phyloP scores from a whole-genome alignment of 1,140 invertebrate genomes.

The Heliothis virescens region DNA sequence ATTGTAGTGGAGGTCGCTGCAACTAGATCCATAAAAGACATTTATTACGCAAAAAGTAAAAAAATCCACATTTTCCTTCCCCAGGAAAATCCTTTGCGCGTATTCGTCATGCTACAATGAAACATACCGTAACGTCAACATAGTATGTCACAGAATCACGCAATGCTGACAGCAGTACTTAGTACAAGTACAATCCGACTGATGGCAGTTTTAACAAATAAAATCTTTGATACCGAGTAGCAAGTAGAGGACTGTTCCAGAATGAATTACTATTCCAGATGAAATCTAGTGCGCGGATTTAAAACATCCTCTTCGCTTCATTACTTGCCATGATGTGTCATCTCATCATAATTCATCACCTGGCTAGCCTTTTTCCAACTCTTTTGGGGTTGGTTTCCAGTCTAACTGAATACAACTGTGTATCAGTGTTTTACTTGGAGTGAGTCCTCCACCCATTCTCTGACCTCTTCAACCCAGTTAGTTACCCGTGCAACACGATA shows the following conservation, averaged over 20 bases:
- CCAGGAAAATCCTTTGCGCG: constrained; percentile 25
- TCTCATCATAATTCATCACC: too few species aligned
- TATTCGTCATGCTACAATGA: constrained; percentile 29
- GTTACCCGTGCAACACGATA: too few species aligned
- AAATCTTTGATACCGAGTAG: background rate
- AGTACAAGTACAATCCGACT: background rate
- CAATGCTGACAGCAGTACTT: background rate
- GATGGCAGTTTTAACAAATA: background rate
- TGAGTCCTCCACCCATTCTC: too few species aligned
- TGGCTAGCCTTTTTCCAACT: too few species aligned
- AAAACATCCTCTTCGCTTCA: too few species aligned
- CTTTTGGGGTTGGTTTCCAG: too few species aligned
- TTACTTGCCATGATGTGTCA: too few species aligned
- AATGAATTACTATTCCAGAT: background rate
- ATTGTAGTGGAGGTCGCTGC: constrained; percentile 51
- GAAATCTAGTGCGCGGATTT: too few species aligned
- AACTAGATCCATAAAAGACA: constrained; percentile 23
- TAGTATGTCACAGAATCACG: constrained; percentile 4
- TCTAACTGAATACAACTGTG: too few species aligned
- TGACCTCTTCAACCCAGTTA: too few species aligned
- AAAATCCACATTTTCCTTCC: constrained; percentile 29
- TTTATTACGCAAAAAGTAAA: background rate
- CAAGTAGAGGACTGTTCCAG: background rate
- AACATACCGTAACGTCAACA: constrained; percentile 13
- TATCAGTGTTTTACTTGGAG: too few species aligned